These are phyloP conservation scores for Phylloscopus trochilus DNA, from an alignment of 2,113 vertebrate species.

Conservation along the genomic window DNA sequence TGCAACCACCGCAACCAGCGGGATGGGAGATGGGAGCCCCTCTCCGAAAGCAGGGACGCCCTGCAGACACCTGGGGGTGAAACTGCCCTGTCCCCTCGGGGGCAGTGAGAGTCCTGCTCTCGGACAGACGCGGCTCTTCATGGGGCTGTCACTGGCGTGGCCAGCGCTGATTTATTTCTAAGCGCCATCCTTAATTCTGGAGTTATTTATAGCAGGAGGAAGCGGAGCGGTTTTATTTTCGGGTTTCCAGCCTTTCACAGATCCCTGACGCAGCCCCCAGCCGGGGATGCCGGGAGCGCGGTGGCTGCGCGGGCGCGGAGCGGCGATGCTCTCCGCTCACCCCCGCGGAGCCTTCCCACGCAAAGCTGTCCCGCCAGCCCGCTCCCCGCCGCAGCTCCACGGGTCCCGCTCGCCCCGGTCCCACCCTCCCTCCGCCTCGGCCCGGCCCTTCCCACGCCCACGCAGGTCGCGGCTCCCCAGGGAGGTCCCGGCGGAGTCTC, in stretches of 20 bases:
- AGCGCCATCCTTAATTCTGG: not conserved
- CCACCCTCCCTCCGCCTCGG: not conserved
- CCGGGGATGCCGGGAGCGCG: not conserved
- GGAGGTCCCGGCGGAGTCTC: not conserved
- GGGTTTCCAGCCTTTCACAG: not conserved
- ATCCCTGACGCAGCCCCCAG: not conserved
- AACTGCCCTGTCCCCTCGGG: not conserved
- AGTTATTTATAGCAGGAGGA: constrained; percentile 36
- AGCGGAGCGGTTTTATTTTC: not conserved
- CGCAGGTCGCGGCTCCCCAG: not conserved
- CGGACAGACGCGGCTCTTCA: not conserved
- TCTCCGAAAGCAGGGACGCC: not conserved
- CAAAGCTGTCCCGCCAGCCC: rapidly evolving
- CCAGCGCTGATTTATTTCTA: not conserved
- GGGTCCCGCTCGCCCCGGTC: not conserved
- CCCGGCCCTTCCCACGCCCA: constrained; percentile 8
- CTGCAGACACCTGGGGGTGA: not conserved
- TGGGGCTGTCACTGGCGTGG: not conserved
- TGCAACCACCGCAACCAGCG: not conserved
- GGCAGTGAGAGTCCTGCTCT: not conserved
- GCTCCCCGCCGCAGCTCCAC: not conserved
- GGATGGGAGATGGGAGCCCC: not conserved
- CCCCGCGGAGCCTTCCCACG: not conserved
- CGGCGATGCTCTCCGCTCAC: not conserved
- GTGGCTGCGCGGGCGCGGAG: not conserved